Evolutionary conservation across 2,797 vertebrate species (phyloP).

Genomic region (Schizopygopsis pylzovi): DNA sequence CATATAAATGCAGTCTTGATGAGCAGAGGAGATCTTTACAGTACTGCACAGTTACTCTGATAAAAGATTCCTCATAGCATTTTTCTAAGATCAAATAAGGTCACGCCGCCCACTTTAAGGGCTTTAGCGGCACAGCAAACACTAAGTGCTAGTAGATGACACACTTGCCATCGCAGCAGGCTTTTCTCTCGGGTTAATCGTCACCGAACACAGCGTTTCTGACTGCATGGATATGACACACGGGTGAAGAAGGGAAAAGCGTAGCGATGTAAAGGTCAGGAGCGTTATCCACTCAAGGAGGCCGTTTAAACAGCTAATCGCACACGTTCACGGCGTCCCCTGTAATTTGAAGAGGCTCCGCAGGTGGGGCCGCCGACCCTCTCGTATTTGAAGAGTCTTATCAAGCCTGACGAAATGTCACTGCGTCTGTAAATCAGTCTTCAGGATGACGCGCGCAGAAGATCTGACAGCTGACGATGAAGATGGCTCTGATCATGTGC

Average conservation of each 20-base stretch:
- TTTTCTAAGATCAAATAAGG: constrained; percentile 18
- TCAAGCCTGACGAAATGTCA: constrained; percentile 60
- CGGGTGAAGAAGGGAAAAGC: constrained; percentile 39
- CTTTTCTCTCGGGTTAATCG: constrained; percentile 4
- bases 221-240: constrained; percentile 32
- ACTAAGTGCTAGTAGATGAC: constrained; percentile 14
- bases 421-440: constrained; percentile 37
- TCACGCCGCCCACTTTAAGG: neutral
- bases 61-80: neutral
- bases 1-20: neutral
- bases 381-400: constrained; percentile 59
- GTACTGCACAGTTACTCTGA: neutral
- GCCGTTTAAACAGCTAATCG: constrained; percentile 62
- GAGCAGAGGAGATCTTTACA: neutral
- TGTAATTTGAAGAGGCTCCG: constrained; percentile 54
- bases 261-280: constrained; percentile 48
- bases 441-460: neutral
- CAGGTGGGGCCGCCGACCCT: constrained; percentile 29
- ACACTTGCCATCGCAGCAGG: constrained; percentile 12
- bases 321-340: constrained; percentile 34
- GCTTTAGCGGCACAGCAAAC: neutral
- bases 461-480: neutral
- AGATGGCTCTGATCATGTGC: neutral
- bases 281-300: constrained; percentile 55
- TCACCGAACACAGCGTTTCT: neutral